Base-by-base conservation (phyloP, 64 coral and sea anemone genomes). In the Montipora efflorescens region DNA sequence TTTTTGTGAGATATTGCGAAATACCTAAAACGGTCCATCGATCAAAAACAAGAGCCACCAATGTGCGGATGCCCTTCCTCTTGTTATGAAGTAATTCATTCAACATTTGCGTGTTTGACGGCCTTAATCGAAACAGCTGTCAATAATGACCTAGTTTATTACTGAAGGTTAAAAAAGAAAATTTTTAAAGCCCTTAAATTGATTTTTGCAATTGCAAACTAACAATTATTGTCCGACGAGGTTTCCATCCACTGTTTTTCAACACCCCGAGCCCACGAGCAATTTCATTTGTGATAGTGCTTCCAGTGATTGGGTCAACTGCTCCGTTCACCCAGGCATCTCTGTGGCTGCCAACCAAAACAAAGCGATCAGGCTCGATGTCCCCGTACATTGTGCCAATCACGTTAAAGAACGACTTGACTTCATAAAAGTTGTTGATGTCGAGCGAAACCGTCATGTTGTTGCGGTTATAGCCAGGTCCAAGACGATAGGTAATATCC, bases 321-420 rank as follows among this genome's bases (percentile, higher is more conserved):
- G 93, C 96, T 48, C 96, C 96, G 8, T 95, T 79, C 13, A 94
- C 93, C 96, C 96, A 98, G 0, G 96, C 21, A 45, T 98, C 96
- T 69, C 96, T 91, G 71, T 98, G 96, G 53, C 89, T 98, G 15
- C 96, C 96, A 72, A 95, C 88, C 57, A 98, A 77, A 3, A 98
- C 96, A 72, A 89, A 95, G 4, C 96, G 89, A 50, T 98, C 96
- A 5, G 96, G 96, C 8, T 98, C 96, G 46, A 95, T 79, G 10
- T n/a, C 53, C 2, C 96, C 96, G 70, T 95, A 92, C 15, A 98
- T 98, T 12, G 96, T 98, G 10, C 96, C 96, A 78, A 98, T 95
- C 5, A 95, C 96, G 52, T 98, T 98, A 75, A 90, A 98, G 46
- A 98, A 95, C 2, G 92, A 68, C 25, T 90, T 80, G 18, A 86